Conservation (phyloP, 2,797 vertebrate species). For the Lophotriccus pileatus region DNA sequence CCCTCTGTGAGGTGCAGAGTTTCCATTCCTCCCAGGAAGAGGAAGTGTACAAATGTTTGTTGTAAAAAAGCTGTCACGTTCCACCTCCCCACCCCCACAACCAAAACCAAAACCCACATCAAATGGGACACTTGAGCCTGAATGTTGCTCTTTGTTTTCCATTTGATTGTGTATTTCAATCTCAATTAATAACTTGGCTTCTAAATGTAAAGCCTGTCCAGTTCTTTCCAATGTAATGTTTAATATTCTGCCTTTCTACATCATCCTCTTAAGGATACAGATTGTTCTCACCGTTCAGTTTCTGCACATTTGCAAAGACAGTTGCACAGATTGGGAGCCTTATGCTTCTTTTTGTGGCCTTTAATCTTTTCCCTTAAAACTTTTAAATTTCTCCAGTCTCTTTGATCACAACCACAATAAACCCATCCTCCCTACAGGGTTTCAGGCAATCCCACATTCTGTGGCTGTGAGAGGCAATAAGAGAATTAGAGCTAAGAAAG, state of each 20-base stretch:
- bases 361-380: conserved; percentile 41
- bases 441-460: conserved; percentile 24
- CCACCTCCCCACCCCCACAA: too few species aligned
- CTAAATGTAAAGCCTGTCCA: conserved; percentile 24
- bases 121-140: background rate
- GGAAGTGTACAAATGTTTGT: background rate
- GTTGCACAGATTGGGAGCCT: conserved; percentile 53
- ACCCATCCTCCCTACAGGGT: conserved; percentile 26
- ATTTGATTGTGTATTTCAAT: conserved; percentile 14
- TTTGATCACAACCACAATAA: conserved; percentile 38
- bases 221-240: conserved; percentile 44
- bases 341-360: conserved; percentile 42
- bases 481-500: conserved; percentile 41
- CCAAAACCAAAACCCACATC: background rate
- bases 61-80: background rate
- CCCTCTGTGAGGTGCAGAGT: background rate
- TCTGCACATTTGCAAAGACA: conserved; percentile 47
- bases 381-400: background rate
- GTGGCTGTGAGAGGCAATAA: conserved; percentile 34
- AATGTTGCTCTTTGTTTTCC: conserved; percentile 21
- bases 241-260: conserved; percentile 53
- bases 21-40: background rate
- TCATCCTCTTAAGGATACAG: conserved; percentile 44
- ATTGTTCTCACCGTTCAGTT: conserved; percentile 56
- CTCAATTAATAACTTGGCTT: conserved; percentile 43